Evolutionary conservation across 2,888 invertebrate genomes (phyloP).

Genomic region (Acleris literana): DNA sequence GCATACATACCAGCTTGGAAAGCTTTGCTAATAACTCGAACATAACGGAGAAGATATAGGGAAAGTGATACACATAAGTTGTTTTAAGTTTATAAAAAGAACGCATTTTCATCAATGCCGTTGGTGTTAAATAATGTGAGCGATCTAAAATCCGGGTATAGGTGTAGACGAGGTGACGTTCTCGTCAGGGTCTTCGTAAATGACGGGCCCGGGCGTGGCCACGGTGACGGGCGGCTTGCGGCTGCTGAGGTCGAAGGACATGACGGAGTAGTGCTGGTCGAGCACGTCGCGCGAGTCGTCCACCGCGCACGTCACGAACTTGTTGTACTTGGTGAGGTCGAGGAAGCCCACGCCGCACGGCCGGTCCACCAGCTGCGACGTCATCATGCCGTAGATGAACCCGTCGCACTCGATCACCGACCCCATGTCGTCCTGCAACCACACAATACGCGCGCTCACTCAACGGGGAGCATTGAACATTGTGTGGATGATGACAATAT

Average conservation of each 20-base stretch:
- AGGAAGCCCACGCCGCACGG: constrained; percentile 38
- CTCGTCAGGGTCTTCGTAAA: not conserved
- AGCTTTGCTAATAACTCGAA: too few species aligned
- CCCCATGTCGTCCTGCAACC: constrained; percentile 39
- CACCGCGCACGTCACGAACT: constrained; percentile 38
- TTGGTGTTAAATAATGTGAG: too few species aligned
- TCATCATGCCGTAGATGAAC: constrained; percentile 33
- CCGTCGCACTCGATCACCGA: constrained; percentile 35
- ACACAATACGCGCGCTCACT: too few species aligned
- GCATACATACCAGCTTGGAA: too few species aligned
- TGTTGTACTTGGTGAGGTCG: constrained; percentile 28
- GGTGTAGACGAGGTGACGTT: not conserved
- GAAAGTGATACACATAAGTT: too few species aligned
- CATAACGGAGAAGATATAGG: too few species aligned
- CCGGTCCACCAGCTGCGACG: constrained; percentile 33
- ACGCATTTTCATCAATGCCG: too few species aligned
- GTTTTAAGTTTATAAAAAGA: too few species aligned
- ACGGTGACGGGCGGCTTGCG: not conserved
- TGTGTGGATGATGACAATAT: too few species aligned
- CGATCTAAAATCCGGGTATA: not conserved
- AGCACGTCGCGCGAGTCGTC: constrained; percentile 37
- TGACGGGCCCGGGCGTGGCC: not conserved
- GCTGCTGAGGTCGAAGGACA: not conserved
- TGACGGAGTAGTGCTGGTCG: not conserved
- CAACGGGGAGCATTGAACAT: too few species aligned